These are phyloP conservation scores for Osmoderma eremita DNA, from an alignment of 2,888 invertebrate genomes.

Conservation along the genomic window DNA sequence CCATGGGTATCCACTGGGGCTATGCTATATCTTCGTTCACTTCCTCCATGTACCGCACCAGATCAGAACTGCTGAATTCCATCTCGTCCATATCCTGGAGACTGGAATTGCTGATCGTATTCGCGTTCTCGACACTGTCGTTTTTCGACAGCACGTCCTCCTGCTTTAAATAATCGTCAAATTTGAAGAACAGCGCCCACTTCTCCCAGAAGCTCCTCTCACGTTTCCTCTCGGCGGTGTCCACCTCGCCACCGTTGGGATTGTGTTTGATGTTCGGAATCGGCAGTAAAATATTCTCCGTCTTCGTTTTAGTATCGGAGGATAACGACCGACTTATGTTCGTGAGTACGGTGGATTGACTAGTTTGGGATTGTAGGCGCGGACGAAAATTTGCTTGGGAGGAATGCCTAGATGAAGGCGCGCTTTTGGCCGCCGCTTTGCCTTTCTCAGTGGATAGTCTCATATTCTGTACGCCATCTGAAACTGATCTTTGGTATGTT, in stretches of 20 bases:
- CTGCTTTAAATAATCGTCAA: conserved; percentile 30
- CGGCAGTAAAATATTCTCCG: conserved; percentile 26
- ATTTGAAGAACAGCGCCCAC: conserved; percentile 36
- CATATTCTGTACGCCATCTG: conserved; percentile 46
- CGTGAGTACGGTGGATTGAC: conserved; percentile 57
- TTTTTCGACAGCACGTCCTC: conserved; percentile 32
- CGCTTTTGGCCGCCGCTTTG: conserved; percentile 25
- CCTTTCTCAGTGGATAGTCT: conserved; percentile 26
- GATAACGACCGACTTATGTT: conserved; percentile 57
- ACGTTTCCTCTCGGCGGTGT: conserved; percentile 37
- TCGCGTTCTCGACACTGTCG: conserved; percentile 48
- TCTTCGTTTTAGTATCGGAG: conserved; percentile 57
- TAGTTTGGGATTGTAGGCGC: conserved; percentile 56
- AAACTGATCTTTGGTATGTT: conserved; percentile 44
- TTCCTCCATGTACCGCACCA: conserved; percentile 76
- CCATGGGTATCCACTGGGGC: conserved; percentile 42
- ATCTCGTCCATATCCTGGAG: conserved; percentile 76
- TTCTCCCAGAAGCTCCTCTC: conserved; percentile 32
- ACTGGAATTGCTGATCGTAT: conserved; percentile 78
- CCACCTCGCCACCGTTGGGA: conserved; percentile 40
- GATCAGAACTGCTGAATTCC: conserved; percentile 74
- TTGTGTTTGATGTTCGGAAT: conserved; percentile 31
- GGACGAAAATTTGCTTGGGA: conserved; percentile 46
- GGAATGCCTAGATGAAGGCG: conserved; percentile 38
- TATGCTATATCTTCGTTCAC: conserved; percentile 65